These are phyloP conservation scores for Xenotilapia caudafasciata DNA, from an alignment of 2,113 vertebrate genomes.

Conservation along the genomic window DNA sequence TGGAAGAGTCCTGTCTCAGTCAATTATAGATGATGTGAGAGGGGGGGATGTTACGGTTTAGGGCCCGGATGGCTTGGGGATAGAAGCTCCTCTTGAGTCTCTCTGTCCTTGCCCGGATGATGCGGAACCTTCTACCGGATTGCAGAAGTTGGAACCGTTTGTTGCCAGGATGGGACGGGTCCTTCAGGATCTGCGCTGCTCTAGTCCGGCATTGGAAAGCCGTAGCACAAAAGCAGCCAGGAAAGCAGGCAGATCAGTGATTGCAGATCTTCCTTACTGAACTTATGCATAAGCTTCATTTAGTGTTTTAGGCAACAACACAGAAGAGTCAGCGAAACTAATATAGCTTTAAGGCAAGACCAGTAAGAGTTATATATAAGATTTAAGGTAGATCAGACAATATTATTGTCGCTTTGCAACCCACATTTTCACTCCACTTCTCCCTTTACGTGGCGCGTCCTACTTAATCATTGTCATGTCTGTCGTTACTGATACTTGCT, in stretches of 20 bases:
- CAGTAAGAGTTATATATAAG: background rate
- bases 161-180: background rate
- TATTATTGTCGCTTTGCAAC: background rate
- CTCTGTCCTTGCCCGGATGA: background rate
- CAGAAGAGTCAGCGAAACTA: accelerated
- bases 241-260: background rate
- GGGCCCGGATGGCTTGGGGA: too few species aligned
- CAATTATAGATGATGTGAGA: background rate
- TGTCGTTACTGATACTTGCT: background rate
- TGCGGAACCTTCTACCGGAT: accelerated
- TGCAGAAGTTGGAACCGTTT: accelerated
- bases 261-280: background rate
- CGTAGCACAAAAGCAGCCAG: background rate
- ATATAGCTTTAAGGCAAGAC: background rate
- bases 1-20: background rate
- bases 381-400: background rate
- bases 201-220: accelerated
- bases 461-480: background rate
- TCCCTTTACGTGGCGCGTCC: accelerated
- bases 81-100: background rate
- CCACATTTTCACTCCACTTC: background rate
- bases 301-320: background rate
- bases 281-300: background rate
- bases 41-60: background rate
- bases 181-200: background rate